Conservation (phyloP, 2,888 invertebrate genomes). For the Odontocerum albicorne region DNA sequence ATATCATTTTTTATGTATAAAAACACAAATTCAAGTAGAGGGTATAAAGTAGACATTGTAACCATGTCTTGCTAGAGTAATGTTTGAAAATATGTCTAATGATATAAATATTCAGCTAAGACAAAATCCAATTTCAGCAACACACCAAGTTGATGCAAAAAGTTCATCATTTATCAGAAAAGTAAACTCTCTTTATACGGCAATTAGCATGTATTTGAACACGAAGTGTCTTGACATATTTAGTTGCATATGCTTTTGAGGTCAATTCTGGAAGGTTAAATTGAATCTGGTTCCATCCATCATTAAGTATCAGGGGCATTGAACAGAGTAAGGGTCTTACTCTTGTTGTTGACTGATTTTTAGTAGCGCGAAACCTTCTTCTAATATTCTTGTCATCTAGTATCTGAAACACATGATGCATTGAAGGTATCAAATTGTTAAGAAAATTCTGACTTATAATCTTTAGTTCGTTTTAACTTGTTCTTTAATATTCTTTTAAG, state of each 20-base stretch:
- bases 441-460: too few species aligned
- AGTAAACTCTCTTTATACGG: slow-evolving; percentile 85
- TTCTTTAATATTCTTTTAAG: too few species aligned
- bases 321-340: slow-evolving; percentile 97
- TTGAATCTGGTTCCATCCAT: slow-evolving; percentile 95
- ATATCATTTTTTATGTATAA: too few species aligned
- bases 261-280: slow-evolving; percentile 96
- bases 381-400: slow-evolving; percentile 93
- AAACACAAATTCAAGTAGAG: too few species aligned
- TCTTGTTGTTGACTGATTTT: slow-evolving; percentile 93
- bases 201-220: slow-evolving; percentile 97
- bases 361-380: slow-evolving; percentile 86
- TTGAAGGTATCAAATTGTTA: too few species aligned
- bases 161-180: slow-evolving; percentile 87
- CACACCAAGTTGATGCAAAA: too few species aligned
- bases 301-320: slow-evolving; percentile 93
- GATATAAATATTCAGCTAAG: too few species aligned
- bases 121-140: too few species aligned
- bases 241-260: slow-evolving; percentile 91
- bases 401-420: slow-evolving; percentile 73
- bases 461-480: too few species aligned
- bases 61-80: too few species aligned
- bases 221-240: slow-evolving; percentile 87
- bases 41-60: too few species aligned
- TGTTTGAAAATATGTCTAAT: too few species aligned